These are phyloP conservation scores for Notodonta ziczac DNA, from an alignment of 2,888 invertebrate species.

Conservation along the genomic window DNA sequence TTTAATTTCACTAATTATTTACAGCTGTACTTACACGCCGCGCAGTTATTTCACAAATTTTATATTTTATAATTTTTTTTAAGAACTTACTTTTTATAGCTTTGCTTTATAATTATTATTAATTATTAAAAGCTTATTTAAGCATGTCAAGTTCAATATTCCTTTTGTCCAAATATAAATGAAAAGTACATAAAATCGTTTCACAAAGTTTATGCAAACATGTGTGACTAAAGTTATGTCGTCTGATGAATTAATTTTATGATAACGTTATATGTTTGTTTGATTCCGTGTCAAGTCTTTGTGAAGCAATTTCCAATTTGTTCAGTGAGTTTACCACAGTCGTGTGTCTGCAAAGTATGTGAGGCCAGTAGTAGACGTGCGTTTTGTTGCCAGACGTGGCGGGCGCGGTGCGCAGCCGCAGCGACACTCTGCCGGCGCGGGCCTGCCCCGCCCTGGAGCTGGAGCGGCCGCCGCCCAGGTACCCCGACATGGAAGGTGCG, in stretches of 20 bases:
- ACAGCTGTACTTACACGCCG: too few relatives aligned
- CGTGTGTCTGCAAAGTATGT: too few relatives aligned
- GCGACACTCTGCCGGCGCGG: constrained; percentile 93
- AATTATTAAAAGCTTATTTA: neutral
- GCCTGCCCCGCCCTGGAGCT: constrained; percentile 88
- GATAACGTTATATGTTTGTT: too few relatives aligned
- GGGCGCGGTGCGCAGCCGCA: constrained; percentile 86
- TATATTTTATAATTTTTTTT: neutral
- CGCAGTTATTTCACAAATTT: too few relatives aligned
- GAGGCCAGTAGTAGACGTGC: constrained; percentile 3
- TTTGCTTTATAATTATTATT: constrained; percentile 1
- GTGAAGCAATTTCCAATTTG: neutral
- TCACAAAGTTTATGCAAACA: neutral
- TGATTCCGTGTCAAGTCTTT: neutral
- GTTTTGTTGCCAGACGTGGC: constrained; percentile 62
- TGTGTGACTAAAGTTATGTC: neutral
- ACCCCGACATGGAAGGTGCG: constrained; percentile 54
- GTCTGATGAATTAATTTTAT: too few relatives aligned
- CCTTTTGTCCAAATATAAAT: neutral
- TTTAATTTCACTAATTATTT: too few relatives aligned
- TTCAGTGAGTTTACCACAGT: neutral
- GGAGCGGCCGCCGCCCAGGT: constrained; percentile 80
- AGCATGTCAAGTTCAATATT: neutral
- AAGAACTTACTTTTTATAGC: neutral
- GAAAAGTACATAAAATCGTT: neutral